Base-by-base conservation (phyloP, 2,113 vertebrate genomes). In the Ciconia stormi region DNA sequence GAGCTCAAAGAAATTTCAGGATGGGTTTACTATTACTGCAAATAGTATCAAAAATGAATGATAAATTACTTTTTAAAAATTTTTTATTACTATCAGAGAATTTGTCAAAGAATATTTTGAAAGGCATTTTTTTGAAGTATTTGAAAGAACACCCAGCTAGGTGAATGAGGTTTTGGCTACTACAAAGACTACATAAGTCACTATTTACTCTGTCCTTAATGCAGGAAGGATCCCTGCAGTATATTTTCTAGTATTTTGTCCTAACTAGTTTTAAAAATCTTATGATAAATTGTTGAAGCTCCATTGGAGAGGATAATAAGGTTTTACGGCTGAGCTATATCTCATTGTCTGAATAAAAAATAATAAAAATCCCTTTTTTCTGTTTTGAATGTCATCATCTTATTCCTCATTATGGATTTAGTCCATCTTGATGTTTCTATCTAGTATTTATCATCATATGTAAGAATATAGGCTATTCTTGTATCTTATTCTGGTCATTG, bases 311-410 rank as follows among this genome's bases (percentile, higher is more conserved):
- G 38, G 4, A 27, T 90, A 94, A 88, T 93, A 77, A 92, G 90
- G 40, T 96, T 85, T 96, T 90, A 81, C 53, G 63, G 46, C 36
- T 94, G 53, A 88, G 47, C 49, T 86, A n/a, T 88, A 77, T 90
- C 71, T 94, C 76, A 77, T 77, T 95, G 62, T 86, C 70, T 89
- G 59, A 88, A 95, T 42, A 83, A 92, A 92, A 95, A 91, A 94
- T 30, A 90, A 88, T 72, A 56, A 55, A 70, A 79, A 58, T 69
- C 21, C 16, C 23, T 10, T 81, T 67, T 52, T 53, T 73, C 46
- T 65, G 47, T 90, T 96, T 73, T 88, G 42, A 93, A 90, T 93
- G 25, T 70, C 49, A 55, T 83, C 32, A 29, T 96, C 71, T 86
- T 94, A 92, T 53, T 83, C 36, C 23, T 93, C 8, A 76, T 88